A percentile compares a stretch with the other conserved stretches of the same genome.
Conservation (phyloP, 2,113 vertebrate species). For the Felis catus region F.catus_Fca126_mat1.0 CM031412.1:44485501-44486000, state of each 20-base stretch:
- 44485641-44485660: neutral
- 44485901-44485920: neutral
- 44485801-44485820: neutral
- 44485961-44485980: neutral
- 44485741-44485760: neutral
- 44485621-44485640: slow-evolving; percentile 54
- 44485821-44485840: neutral
- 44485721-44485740: neutral
- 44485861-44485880: neutral
- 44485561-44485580: neutral
- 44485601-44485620: neutral
- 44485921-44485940: neutral
- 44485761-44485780: neutral
- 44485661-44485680: neutral
- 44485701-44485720: neutral
- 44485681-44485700: neutral
- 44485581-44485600: neutral
- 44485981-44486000: neutral
- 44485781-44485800: neutral
- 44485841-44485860: neutral
- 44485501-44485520: neutral
- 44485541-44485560: neutral
- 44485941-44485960: neutral
- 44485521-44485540: neutral
- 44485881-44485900: neutral